Conservation (phyloP, 2,888 invertebrate genomes). For the Drosophila conformis region DNA sequence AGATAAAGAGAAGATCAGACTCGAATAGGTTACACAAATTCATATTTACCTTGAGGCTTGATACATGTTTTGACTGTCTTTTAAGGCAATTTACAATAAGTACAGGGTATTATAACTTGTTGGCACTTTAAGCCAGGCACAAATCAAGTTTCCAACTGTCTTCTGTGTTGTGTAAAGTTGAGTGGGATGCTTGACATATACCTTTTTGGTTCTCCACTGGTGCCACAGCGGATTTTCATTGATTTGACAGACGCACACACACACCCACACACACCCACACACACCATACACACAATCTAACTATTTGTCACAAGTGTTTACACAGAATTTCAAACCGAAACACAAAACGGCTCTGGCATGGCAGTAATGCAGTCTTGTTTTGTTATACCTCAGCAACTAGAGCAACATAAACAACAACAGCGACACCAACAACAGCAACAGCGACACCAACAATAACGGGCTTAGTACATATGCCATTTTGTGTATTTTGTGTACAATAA, state of each 20-base stretch:
- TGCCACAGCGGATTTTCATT: constrained; percentile 60
- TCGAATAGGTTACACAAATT: background rate
- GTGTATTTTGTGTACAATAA: constrained; percentile 13
- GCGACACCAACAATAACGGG: background rate
- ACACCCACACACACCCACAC: background rate
- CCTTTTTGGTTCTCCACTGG: constrained; percentile 27
- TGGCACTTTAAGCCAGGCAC: constrained; percentile 25
- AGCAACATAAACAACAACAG: constrained; percentile 21
- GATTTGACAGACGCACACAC: constrained; percentile 47
- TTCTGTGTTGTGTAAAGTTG: constrained; percentile 5
- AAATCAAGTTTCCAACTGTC: constrained; percentile 27
- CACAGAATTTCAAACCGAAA: constrained; percentile 6
- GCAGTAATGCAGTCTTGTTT: background rate
- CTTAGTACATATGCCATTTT: background rate
- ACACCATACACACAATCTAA: background rate
- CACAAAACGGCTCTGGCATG: background rate
- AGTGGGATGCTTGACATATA: constrained; percentile 37
- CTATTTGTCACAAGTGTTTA: too few species aligned
- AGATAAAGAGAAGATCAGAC: background rate
- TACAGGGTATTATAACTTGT: constrained; percentile 23
- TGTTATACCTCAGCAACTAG: background rate
- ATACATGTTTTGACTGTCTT: background rate
- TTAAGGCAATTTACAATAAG: background rate
- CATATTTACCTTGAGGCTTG: background rate
- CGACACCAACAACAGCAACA: background rate